Evolutionary conservation across 2,797 vertebrate genomes (phyloP), one percentile per base, ranked within the genome.

Genomic region (Paratrypauchen microcephalus): DNA sequence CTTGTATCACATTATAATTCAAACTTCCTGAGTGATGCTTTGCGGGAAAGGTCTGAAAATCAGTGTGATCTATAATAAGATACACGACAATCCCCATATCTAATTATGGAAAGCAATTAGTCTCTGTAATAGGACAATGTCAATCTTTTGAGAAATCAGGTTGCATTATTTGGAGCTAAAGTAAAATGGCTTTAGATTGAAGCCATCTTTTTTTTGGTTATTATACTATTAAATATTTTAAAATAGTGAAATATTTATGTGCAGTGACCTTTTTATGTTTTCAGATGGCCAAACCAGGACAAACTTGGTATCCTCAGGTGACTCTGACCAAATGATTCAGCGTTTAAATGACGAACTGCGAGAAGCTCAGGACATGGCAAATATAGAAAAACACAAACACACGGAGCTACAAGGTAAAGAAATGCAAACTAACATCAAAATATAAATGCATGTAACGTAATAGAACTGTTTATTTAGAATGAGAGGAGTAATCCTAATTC

Each of bases 391-490:
- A 89, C 94, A 95, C 89, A 98, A 95, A 91, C 95, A 92, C 92
- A 92, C 93, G 85, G 96, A 98, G 89, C 92, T 98, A 78, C 95
- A 98, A 95, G 96, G 98, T 99, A 94, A 92, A 50, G 18, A 78
- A 23, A 0, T 2, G 32, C 32, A 36, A 36, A 32, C 32, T 32
- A 16, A 36, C 7, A 21, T 19, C 0, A 5, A 36, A 5, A 41
- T 36, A 11, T 32, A 18, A 0, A 59, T 19, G 6, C 28, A 59
- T 18, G 19, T 28, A 59, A 59, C 18, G 11, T 54, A 24, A 23
- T 23, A 55, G 52, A 55, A 23, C 9, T 23, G 9, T 8, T 52
- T n/a, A 52, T n/a, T 19, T 50, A 50, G 19, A 19, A 7, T 41
- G 39, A 2, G 39, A 41, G 15, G 19, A n/a, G 48, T 52, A 52